Evolutionary conservation across 2,797 vertebrate species (phyloP).

Genomic region (Diglossa cyanea): DNA sequence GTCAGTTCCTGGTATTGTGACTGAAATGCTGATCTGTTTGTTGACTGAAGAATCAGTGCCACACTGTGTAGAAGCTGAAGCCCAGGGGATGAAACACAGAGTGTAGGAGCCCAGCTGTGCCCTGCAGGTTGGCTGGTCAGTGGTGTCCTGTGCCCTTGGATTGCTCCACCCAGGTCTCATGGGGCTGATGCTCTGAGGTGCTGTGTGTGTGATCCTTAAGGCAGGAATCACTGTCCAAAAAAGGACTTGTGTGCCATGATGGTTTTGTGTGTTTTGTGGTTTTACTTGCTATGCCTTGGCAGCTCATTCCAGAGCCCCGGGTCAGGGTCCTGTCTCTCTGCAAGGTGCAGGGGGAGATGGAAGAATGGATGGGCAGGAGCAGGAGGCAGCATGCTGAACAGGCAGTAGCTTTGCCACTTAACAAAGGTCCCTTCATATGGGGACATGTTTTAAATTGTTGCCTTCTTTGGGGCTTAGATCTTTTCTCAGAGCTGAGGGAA

Average conservation of each 20-base stretch:
- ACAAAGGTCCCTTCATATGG: not conserved
- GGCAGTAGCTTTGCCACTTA: not conserved
- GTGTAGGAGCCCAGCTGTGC: not conserved
- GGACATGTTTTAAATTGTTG: not conserved
- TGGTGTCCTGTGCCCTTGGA: not conserved
- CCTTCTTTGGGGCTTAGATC: not conserved
- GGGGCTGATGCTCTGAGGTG: not conserved
- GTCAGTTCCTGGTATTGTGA: not conserved
- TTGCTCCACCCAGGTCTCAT: not conserved
- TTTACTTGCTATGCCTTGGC: fast-evolving
- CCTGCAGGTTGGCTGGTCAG: not conserved
- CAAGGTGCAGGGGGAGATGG: not conserved
- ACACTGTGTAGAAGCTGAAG: not conserved
- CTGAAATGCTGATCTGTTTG: not conserved
- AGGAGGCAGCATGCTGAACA: not conserved
- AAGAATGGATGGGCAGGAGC: not conserved
- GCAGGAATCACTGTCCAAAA: not conserved
- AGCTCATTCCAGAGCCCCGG: not conserved
- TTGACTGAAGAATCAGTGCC: not conserved
- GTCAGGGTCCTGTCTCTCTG: not conserved
- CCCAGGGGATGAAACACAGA: not conserved
- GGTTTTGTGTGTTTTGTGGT: not conserved
- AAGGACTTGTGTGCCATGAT: no score
- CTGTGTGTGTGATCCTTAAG: not conserved
- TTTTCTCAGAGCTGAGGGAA: not conserved